These are phyloP conservation scores for Ericerus pela DNA, from an alignment of 1,140 invertebrate species.

Conservation along the genomic window DNA sequence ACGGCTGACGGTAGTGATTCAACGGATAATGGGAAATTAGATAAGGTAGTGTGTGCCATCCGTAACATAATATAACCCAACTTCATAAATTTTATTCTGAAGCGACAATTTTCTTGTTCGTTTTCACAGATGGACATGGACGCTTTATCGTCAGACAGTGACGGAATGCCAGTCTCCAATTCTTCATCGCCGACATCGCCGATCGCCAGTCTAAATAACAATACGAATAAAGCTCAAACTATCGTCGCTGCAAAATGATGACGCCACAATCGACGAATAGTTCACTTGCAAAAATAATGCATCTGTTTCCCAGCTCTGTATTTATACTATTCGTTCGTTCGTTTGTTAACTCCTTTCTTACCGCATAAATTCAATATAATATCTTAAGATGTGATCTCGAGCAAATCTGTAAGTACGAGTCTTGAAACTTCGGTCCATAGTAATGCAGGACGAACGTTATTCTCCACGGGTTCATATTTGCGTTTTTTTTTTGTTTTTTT, in stretches of 20 bases:
- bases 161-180: neutral
- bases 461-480: no score
- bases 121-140: neutral
- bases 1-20: slow-evolving; percentile 22
- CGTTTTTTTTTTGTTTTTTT: no score
- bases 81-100: neutral
- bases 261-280: no score
- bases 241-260: neutral
- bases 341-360: no score
- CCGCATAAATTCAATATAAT: no score
- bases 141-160: neutral
- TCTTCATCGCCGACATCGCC: neutral
- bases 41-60: neutral
- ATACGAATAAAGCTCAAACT: slow-evolving; percentile 5
- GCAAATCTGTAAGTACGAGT: no score
- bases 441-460: no score
- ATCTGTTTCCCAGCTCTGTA: no score
- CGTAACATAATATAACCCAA: neutral
- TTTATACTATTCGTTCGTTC: no score
- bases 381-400: no score
- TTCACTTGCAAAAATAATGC: no score
- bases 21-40: neutral
- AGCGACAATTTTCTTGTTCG: neutral
- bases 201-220: neutral
- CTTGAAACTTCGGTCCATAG: no score